These are phyloP conservation scores for Heterodera filipjevi DNA, from an alignment of 2,888 invertebrate species.

Conservation along the genomic window DNA sequence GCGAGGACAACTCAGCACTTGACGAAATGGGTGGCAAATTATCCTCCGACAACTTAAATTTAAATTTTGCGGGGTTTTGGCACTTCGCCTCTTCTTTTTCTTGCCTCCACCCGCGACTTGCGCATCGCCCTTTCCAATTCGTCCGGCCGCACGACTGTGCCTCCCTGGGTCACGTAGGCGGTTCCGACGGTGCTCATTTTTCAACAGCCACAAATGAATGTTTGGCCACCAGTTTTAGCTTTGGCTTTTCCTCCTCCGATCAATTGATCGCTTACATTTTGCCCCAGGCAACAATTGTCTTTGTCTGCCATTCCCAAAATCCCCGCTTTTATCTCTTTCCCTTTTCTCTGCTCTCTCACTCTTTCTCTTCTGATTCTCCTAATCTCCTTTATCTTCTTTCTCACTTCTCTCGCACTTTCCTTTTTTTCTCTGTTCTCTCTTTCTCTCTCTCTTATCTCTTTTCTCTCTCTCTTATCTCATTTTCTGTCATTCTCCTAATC, in stretches of 20 bases:
- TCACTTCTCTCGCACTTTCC: background rate
- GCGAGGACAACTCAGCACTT: conserved; percentile 11
- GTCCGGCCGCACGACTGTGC: conserved; percentile 17
- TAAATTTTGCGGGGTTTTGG: background rate
- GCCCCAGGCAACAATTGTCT: background rate
- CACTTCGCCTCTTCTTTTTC: background rate
- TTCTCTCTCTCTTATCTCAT: conserved; percentile 29
- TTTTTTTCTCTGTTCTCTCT: background rate
- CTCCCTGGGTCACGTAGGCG: conserved; percentile 17
- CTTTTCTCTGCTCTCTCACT: background rate
- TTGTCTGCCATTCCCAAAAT: background rate
- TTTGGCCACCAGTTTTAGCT: background rate
- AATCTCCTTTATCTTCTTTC: background rate
- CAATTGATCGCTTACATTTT: background rate
- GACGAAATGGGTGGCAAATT: conserved; percentile 15
- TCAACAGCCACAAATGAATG: background rate
- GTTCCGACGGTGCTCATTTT: conserved; percentile 13
- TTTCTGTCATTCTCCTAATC: background rate
- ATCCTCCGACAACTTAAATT: conserved; percentile 6
- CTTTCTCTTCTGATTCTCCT: conserved; percentile 26
- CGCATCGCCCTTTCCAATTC: conserved; percentile 22
- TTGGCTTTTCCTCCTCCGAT: background rate
- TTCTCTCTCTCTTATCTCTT: background rate
- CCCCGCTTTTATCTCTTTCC: background rate
- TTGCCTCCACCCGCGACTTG: background rate